Evolutionary conservation across 2,113 vertebrate genomes (phyloP), one percentile per base, ranked within the genome.

Genomic region (Hucho hucho): DNA sequence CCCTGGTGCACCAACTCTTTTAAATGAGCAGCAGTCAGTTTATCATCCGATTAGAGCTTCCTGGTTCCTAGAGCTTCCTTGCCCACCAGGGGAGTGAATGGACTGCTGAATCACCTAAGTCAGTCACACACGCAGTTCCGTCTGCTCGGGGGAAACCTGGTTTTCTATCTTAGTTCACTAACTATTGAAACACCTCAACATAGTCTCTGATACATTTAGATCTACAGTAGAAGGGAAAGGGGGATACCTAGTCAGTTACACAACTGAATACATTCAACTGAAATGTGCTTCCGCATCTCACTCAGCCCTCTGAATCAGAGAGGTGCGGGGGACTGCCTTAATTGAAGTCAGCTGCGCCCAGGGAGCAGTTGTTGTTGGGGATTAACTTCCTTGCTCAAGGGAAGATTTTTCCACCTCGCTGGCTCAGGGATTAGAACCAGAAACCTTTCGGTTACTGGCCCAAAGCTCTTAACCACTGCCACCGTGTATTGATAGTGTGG

Each of bases 11-110:
- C 53, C 58, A 53, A 56, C 72, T 66, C 22, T 37, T 49, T 2
- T 65, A 4, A 29, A 69, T 65, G 68, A 74, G 69, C 26, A 4
- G 26, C 9, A 43, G 37, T 43, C 73, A 81, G 76, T 68, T 58
- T 75, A 69, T 49, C 58, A 73, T 47, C 68, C 69, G 77, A 79
- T 73, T 73, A 76, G 32, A 47, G 58, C 69, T 59, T 79, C 80
- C 76, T 43, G 37, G 37, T 43, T 43, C 37, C 37, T 43, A 43
- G 37, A 43, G 37, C 37, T 43, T 43, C 37, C 37, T 43, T 43
- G 37, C 9, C 11, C 37, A 43, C 37, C 37, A 43, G 32, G 37
- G 37, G 9, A 43, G 61, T 37, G 67, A 79, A 82, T 69, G 66
- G 59, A 79, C 59, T 73, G 76, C 66, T 70, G 70, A 68, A 53